Conservation (phyloP, 1,140 invertebrate genomes). For the Apis dorsata region DNA sequence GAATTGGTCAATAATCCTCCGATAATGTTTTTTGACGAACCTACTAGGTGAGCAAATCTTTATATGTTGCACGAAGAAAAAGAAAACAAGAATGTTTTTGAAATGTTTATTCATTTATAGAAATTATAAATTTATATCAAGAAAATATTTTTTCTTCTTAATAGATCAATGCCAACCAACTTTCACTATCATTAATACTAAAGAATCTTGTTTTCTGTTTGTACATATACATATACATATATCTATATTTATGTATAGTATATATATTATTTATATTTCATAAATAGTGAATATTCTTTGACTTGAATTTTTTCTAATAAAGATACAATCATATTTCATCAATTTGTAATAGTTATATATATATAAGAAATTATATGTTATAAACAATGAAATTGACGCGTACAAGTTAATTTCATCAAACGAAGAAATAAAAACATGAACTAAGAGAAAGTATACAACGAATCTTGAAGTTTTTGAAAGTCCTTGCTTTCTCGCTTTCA, state of each 20-base stretch:
- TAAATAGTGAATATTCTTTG: too few relatives aligned
- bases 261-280: too few relatives aligned
- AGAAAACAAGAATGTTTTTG: neutral
- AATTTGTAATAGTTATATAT: neutral
- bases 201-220: constrained; percentile 35
- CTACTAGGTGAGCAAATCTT: constrained; percentile 85
- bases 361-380: neutral
- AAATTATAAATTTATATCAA: too few relatives aligned
- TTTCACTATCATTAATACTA: constrained; percentile 38
- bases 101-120: neutral
- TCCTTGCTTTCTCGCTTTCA: constrained; percentile 47
- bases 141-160: neutral
- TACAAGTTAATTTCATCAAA: neutral
- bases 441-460: constrained; percentile 47
- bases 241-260: too few relatives aligned
- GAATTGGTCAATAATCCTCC: constrained; percentile 97
- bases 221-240: neutral
- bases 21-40: constrained; percentile 99
- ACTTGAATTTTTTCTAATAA: too few relatives aligned
- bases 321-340: too few relatives aligned
- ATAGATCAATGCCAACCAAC: constrained; percentile 14
- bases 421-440: constrained; percentile 6
- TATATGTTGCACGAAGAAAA: neutral
- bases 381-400: neutral
- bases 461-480: constrained; percentile 27